Evolutionary conservation across 2,113 vertebrate species (phyloP), one percentile per base, ranked within the genome.

Genomic region (Tragelaphus strepsiceros): DNA sequence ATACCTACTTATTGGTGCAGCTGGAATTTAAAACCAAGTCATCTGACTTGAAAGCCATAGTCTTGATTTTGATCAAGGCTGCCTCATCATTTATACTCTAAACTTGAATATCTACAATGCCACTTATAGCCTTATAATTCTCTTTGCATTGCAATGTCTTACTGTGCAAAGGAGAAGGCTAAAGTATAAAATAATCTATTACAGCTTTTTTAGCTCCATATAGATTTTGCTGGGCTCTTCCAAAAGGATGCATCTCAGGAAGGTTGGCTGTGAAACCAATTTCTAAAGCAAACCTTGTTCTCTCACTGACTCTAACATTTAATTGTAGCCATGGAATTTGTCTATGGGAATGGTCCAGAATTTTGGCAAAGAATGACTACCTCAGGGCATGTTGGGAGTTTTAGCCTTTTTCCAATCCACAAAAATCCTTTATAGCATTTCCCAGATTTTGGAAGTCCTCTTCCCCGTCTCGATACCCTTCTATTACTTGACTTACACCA

Each of bases 151-250:
- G 64, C 17, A 88, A 39, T 35, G 28, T 91, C 84, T 92, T 92
- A 51, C 39, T 49, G 21, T 80, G 51, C 15, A 61, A 86, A 96
- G 71, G n/a, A 77, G 84, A 77, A 78, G 32, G 81, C 26, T 74
- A 28, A 92, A 62, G 85, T 77, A 94, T 84, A 85, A 90, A 92
- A 88, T 74, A 87, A 80, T 56, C 56, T 43, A n/a, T 58, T 80
- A 89, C 14, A 86, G 86, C 91, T 81, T 71, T 86, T 71, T 94
- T 43, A 49, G 77, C 7, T 90, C 43, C 88, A 71, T 61, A 77
- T 30, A 54, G 46, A 11, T 89, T 94, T 97, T 53, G 10, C 74
- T 96, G 80, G 59, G 59, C 82, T 61, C 88, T 97, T 90, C 90
- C 13, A 14, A 89, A 97, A 82, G 35, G 74, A 61, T 90, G 28